Base-by-base conservation (phyloP, 2,888 invertebrate species). In the Eubasilissa splendida region DNA sequence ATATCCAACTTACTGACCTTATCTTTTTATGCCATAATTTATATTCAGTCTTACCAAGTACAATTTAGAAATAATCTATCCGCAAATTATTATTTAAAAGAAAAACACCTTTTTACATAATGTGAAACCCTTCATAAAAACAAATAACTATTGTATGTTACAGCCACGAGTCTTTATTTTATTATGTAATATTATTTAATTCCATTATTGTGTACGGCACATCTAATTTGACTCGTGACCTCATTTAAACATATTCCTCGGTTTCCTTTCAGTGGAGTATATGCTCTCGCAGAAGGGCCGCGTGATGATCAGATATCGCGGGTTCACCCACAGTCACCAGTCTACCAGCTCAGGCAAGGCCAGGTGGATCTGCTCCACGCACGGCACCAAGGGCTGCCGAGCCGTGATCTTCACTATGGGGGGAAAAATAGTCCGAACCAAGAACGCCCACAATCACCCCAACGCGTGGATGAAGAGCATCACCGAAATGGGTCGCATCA, bases 341-440 rank as follows among this genome's bases (percentile, higher is more conserved):
- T 83, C 83, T 8, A 83, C 77, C 59, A 79, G 77, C 53, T 78
- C 78, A 10, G 81, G 79, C 56, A 80, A 80, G 56, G 70, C 65
- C 3, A 42, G 77, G 31, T 87, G 87, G 87, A 85, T 86, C 10
- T 87, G 87, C 71, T 77, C 84, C 9, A 86, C 81, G 1, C 80
- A 85, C 78, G 85, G 84, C 70, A 83, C 83, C 14, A 68, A 70
- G 31, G 84, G 84, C 12, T 87, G 87, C 50, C 86, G 84, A 73
- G 87, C 88, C 0, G 82, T 85, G 70, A 85, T 88, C 0, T 87
- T 88, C 79, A 88, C 88, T 0, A 76, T 87, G 2, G 84, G 85
- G 0, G 84, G 85, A 56, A 77, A 83, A 7, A 79, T 87, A 52
- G 79, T 86, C 81, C 85, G 12, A 68, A 50, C 54, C 10, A 83